Base-by-base conservation (phyloP, 2,888 invertebrate genomes). In the Tiphia femorata region DNA sequence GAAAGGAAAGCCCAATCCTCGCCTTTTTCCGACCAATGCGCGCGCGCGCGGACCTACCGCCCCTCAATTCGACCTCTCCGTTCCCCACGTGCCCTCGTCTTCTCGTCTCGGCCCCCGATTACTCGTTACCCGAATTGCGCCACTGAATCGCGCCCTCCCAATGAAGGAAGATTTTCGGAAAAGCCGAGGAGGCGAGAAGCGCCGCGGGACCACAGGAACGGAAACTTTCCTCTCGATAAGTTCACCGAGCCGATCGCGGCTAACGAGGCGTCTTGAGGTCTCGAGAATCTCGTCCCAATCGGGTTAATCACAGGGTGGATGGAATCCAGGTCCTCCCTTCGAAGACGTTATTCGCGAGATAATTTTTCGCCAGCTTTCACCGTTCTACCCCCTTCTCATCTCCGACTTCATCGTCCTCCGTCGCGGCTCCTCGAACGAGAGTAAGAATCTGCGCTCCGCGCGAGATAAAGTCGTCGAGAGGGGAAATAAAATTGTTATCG, bases 1-100 rank as follows among this genome's bases (percentile, higher is more conserved):
- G 49, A 69, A 64, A 64, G 60, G 53, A 30, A 54, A 37, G 50
- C 51, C 19, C 49, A 42, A 44, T 55, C 38, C 49, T 21, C 19
- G 29, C 12, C 17, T 43, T 44, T 41, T 51, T 47, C 47, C 21
- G 14, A 33, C 27, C 14, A 14, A 25, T 40, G 44, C 42, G 25
- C 21, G 47, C 55, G n/a, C n/a, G n/a, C 33, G 8, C 33, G 14
- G 12, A 49, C 33, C 42, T 33, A 19, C 6, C 5, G n/a, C 16
- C 16, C 19, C 12, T 14, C 17, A n/a, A n/a, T n/a, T n/a, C n/a
- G n/a, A n/a, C n/a, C n/a, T 5, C 25, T 25, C 25, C 25, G 8
- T 25, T 25, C 8, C 6, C 38, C 20, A 17, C 20, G 8, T 19
- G 19, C 20, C 20, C 10, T 40, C 40, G n/a, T 5, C 21, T 20